These are phyloP conservation scores for Darevskia mixta DNA, from an alignment of 2,797 vertebrate species.

Conservation along the genomic window DNA sequence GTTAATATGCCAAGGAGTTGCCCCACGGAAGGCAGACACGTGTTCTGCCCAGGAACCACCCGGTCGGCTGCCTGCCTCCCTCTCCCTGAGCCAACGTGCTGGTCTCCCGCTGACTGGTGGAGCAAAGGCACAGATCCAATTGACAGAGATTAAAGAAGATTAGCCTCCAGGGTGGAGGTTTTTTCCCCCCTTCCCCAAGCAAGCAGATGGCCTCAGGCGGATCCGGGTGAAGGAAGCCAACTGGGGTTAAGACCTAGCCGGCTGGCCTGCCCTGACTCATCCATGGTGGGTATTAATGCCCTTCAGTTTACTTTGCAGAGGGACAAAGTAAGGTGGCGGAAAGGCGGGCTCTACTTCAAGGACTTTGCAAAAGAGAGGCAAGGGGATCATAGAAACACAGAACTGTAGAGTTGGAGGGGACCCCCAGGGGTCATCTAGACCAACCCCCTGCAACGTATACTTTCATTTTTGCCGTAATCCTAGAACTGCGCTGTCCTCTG, in stretches of 20 bases:
- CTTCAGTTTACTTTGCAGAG: not conserved
- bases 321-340: too few relatives aligned
- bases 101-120: slow-evolving; percentile 8
- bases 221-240: slow-evolving; percentile 53
- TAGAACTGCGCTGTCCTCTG: not conserved
- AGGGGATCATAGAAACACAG: too few relatives aligned
- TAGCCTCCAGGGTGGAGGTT: slow-evolving; percentile 54
- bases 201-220: slow-evolving; percentile 69
- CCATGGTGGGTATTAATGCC: too few relatives aligned
- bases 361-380: not conserved
- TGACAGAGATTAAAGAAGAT: slow-evolving; percentile 64
- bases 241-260: slow-evolving; percentile 23
- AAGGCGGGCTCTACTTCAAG: not conserved
- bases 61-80: not conserved
- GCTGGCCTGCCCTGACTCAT: not conserved
- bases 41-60: not conserved
- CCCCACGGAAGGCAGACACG: not conserved
- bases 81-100: not conserved
- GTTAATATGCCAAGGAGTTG: not conserved
- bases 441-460: too few relatives aligned
- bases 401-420: too few relatives aligned
- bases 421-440: too few relatives aligned
- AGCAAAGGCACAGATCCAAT: slow-evolving; percentile 61
- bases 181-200: slow-evolving; percentile 28
- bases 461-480: not conserved